These are phyloP conservation scores for Callaeas wilsoni DNA, from an alignment of 2,113 vertebrate species.

Conservation along the genomic window DNA sequence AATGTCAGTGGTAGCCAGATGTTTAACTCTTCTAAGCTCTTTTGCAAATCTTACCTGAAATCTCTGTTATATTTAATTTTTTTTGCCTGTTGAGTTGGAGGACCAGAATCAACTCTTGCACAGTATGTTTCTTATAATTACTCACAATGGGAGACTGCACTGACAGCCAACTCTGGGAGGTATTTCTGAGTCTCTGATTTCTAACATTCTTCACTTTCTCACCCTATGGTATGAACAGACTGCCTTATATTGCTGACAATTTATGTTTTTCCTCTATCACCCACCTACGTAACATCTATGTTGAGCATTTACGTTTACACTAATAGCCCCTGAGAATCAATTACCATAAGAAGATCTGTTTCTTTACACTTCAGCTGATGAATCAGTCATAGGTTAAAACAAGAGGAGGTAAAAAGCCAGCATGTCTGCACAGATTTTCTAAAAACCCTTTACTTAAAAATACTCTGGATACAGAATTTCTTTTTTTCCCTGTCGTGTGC, in stretches of 20 bases:
- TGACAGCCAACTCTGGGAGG: conserved; percentile 3
- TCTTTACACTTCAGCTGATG: conserved; percentile 63
- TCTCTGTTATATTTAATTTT: neutral
- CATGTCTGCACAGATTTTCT: conserved; percentile 42
- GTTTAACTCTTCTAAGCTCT: neutral
- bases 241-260: conserved; percentile 37
- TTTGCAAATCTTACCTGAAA: neutral
- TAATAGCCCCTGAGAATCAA: conserved; percentile 48
- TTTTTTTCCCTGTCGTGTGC: neutral
- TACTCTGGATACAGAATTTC: conserved; percentile 33
- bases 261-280: conserved; percentile 24
- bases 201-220: neutral
- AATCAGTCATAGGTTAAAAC: conserved; percentile 64
- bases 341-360: conserved; percentile 44
- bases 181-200: conserved; percentile 17
- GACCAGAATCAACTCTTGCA: neutral
- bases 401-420: conserved; percentile 59
- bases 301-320: conserved; percentile 56
- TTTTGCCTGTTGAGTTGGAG: conserved; percentile 28
- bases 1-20: neutral
- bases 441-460: conserved; percentile 47
- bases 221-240: conserved; percentile 10
- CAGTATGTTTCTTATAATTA: conserved; percentile 17
- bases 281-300: conserved; percentile 52
- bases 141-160: conserved; percentile 22